Conservation (phyloP, 2,113 vertebrate genomes). For the Circaetus gallicus region DNA sequence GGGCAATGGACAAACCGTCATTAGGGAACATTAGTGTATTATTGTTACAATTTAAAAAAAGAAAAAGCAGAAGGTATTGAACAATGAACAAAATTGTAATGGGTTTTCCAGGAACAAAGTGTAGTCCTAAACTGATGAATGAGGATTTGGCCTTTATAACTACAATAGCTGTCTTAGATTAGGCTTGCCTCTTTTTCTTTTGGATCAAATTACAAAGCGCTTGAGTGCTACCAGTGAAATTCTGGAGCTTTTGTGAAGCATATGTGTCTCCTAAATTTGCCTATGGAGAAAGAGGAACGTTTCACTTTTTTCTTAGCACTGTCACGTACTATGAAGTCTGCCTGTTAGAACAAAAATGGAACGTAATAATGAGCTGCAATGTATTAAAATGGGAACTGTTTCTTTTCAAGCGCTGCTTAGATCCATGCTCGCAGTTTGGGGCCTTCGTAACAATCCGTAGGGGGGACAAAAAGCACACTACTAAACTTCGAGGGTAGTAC, state of each 20-base stretch:
- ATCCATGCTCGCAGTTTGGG: neutral
- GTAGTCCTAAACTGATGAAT: neutral
- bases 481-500: neutral
- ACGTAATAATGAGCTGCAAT: neutral
- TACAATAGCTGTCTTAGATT: neutral
- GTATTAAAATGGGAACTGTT: neutral
- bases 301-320: neutral
- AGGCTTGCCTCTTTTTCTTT: neutral
- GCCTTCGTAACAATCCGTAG: neutral
- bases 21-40: neutral
- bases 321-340: neutral
- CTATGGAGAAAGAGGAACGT: neutral
- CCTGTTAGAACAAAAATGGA: neutral
- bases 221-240: neutral
- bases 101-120: neutral
- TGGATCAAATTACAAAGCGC: neutral
- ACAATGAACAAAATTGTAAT: neutral
- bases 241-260: neutral
- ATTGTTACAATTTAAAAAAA: neutral
- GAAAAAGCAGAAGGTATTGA: neutral
- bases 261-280: constrained; percentile 4
- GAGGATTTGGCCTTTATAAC: neutral
- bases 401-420: neutral
- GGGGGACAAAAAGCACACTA: neutral
- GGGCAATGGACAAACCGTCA: neutral